Base-by-base conservation (phyloP, 2,113 vertebrate genomes). In the Penelope pileata region DNA sequence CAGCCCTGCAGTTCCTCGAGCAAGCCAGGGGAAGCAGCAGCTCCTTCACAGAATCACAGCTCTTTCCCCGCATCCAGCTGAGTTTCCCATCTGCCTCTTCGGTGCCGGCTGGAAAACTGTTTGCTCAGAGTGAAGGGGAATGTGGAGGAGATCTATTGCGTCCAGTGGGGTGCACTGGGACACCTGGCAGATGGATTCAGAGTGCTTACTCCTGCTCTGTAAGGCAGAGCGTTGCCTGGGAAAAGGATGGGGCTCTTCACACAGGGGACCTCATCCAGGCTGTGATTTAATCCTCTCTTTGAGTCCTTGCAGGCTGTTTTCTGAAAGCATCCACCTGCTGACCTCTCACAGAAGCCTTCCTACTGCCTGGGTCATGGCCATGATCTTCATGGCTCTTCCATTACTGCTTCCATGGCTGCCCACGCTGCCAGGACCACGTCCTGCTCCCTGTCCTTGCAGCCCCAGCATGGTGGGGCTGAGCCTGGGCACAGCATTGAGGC, bases 371-470 rank as follows among this genome's bases (percentile, higher is more conserved):
- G 16, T 56, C 22, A 1, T 32, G 9, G 45, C 66, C 1, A 0
- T 5, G 12, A 3, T 12, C 22, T 12, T 40, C 34, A 0, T 10
- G 88, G 60, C 54, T 24, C 66, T 10, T n/a, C 8, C 58, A n/a
- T n/a, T n/a, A n/a, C n/a, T n/a, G n/a, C n/a, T n/a, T n/a, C n/a
- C n/a, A n/a, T n/a, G n/a, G 26, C 24, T 30, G 19, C 38, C 4
- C 15, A 26, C 7, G 3, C 34, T 3, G 23, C 36, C 29, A 21
- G 43, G 11, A 21, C 2, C 2, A 18, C 3, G 1, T 48, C 74
- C 48, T 4, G 0, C 40, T 38, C 17, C 47, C 9, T 5, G 0
- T n/a, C 74, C 42, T 34, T 18, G 2, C 63, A 7, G 34, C 5
- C 30, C 12, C 60, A 43, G 67, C 81, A 3, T 13, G 2, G 12